Base-by-base conservation (phyloP, 2,797 vertebrate genomes). In the Pseudochaenichthys georgianus region DNA sequence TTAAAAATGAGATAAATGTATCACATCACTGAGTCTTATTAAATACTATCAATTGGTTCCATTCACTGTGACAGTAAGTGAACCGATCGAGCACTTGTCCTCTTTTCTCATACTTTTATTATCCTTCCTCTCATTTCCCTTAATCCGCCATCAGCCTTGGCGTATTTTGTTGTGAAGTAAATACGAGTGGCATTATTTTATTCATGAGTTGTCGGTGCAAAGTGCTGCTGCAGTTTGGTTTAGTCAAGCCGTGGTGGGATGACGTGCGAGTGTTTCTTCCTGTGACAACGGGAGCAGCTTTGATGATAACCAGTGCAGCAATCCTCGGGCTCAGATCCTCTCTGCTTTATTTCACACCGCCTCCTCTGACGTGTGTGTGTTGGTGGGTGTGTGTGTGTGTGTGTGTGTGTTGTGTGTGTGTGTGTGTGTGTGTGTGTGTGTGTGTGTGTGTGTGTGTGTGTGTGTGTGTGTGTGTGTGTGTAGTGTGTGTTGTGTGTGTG, bases 291-390 rank as follows among this genome's bases (percentile, higher is more conserved):
- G 67, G 63, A 81, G 70, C 68, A 42, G 78, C 68, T 78, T 82
- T 89, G 86, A 92, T 65, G 75, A 71, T 88, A 85, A 84, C 81
- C 88, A 92, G 88, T 52, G 78, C 76, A 68, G 83, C 64, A 42
- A 74, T 67, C 55, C 66, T 73, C 55, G 7, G 77, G 75, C 61
- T 79, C 46, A 75, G 48, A 78, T 86, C 80, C 78, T 78, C 75
- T 84, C 87, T 88, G 91, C 78, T 90, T 93, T 88, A 82, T 88
- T 84, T 92, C n/a, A n/a, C 88, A 90, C 71, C 51, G 13, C 64
- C 82, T 87, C 78, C 80, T 84, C 83, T 73, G 80, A 71, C 70
- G 13, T 70, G 53, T 58, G 55, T 42, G 63, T 55, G 41, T 46
- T 21, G 51, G 51, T 67, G 19, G 69, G 59, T 52, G 52, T 38